These are phyloP conservation scores for Troides oblongomaculatus DNA, from an alignment of 2,888 invertebrate genomes.

Conservation along the genomic window DNA sequence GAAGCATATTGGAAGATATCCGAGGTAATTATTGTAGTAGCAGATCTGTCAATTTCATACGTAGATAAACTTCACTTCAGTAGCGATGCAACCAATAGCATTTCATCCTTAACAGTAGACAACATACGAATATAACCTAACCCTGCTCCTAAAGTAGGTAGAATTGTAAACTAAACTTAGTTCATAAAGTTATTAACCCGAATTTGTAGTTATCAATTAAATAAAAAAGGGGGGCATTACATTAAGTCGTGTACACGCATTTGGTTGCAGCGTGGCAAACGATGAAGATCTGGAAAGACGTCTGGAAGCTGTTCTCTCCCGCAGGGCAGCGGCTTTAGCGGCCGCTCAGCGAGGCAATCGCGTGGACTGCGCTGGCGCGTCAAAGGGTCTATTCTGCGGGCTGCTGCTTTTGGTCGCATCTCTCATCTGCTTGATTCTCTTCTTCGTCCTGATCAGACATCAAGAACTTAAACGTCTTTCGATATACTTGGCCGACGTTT, in stretches of 20 bases:
- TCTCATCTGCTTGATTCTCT: conserved; percentile 94
- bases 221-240: conserved; percentile 2
- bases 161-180: background rate
- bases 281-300: conserved; percentile 94
- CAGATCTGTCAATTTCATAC: conserved; percentile 16
- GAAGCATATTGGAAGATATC: conserved; percentile 95
- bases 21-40: conserved; percentile 78
- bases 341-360: conserved; percentile 90
- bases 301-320: conserved; percentile 91
- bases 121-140: conserved; percentile 3
- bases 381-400: conserved; percentile 95
- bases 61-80: conserved; percentile 22
- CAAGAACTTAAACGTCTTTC: conserved; percentile 90
- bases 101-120: conserved; percentile 15
- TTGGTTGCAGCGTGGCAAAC: conserved; percentile 79
- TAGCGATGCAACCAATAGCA: conserved; percentile 34
- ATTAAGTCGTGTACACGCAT: conserved; percentile 62
- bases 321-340: conserved; percentile 91
- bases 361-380: conserved; percentile 96
- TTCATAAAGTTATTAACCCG: conserved; percentile 13
- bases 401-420: conserved; percentile 93
- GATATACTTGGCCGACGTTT: conserved; percentile 94
- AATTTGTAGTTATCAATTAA: conserved; percentile 29
- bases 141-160: conserved; percentile 18
- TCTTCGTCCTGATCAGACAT: conserved; percentile 96